Conservation (phyloP, 2,797 vertebrate genomes). For the Pangasius sanitwongsei region DNA sequence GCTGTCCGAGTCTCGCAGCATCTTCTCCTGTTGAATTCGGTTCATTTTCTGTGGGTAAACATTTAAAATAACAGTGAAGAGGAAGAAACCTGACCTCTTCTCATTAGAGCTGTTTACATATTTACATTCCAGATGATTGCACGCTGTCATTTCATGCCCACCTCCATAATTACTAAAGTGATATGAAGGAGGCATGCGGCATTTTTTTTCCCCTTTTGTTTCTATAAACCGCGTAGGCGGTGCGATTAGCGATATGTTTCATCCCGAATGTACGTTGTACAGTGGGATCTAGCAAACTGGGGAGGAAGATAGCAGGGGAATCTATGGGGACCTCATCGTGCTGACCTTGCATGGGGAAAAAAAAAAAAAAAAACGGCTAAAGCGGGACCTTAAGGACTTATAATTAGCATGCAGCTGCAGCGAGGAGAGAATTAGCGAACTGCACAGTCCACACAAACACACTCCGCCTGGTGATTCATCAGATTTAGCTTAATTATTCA, state of each 20-base stretch:
- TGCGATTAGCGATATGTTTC: neutral
- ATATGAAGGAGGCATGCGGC: slow-evolving; percentile 21
- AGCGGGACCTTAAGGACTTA: slow-evolving; percentile 34
- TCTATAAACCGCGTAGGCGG: neutral
- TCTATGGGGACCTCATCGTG: slow-evolving; percentile 8
- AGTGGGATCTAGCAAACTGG: neutral
- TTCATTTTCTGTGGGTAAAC: neutral
- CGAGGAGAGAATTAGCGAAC: slow-evolving; percentile 34
- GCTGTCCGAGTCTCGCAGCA: neutral
- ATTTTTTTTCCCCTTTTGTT: neutral
- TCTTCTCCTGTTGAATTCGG: neutral
- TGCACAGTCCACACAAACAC: slow-evolving; percentile 51
- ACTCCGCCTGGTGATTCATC: slow-evolving; percentile 42
- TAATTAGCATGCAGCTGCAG: slow-evolving; percentile 41
- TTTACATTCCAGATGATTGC: slow-evolving; percentile 34
- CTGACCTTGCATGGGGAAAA: neutral
- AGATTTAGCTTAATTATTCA: slow-evolving; percentile 33
- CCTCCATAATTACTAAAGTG: slow-evolving; percentile 28
- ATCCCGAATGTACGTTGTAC: neutral
- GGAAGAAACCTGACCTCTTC: neutral
- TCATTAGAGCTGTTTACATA: slow-evolving; percentile 22
- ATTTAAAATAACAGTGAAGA: neutral
- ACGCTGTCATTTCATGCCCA: slow-evolving; percentile 16
- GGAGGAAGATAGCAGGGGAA: neutral
- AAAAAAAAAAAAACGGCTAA: neutral